A percentile compares a stretch with the other conserved stretches of the same genome.
These are phyloP conservation scores for Malurus cyaneus DNA, from an alignment of 2,113 vertebrate genomes.

Conservation along the genomic window DNA sequence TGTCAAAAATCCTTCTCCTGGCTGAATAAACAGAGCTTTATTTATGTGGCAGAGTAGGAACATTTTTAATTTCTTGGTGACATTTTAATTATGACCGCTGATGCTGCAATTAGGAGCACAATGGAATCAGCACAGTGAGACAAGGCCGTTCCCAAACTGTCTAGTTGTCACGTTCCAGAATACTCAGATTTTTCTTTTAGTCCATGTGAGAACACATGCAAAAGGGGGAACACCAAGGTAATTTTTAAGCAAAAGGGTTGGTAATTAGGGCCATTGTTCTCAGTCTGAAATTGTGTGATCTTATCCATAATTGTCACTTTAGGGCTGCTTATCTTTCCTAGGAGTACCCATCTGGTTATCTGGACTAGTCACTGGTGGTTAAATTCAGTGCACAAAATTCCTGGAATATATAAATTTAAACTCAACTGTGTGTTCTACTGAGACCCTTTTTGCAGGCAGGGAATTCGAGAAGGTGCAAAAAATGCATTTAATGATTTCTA, in stretches of 20 bases:
- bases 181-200: neutral
- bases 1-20: neutral
- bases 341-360: neutral
- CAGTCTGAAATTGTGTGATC: neutral
- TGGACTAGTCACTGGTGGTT: neutral
- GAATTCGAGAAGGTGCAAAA: neutral
- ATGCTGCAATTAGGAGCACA: neutral
- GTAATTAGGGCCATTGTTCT: neutral
- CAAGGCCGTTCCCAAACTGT: neutral
- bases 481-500: neutral
- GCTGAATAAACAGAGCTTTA: constrained; percentile 19
- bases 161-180: neutral
- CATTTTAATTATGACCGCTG: neutral
- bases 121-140: neutral
- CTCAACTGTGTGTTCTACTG: neutral
- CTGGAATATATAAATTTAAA: neutral
- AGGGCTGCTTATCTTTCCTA: neutral
- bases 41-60: neutral
- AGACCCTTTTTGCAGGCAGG: neutral
- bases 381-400: neutral
- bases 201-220: neutral
- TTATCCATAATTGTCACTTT: neutral
- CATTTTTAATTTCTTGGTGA: neutral
- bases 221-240: neutral
- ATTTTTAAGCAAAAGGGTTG: neutral